These are phyloP conservation scores for Vesta saturnalis DNA, from an alignment of 2,888 invertebrate genomes.

Conservation along the genomic window DNA sequence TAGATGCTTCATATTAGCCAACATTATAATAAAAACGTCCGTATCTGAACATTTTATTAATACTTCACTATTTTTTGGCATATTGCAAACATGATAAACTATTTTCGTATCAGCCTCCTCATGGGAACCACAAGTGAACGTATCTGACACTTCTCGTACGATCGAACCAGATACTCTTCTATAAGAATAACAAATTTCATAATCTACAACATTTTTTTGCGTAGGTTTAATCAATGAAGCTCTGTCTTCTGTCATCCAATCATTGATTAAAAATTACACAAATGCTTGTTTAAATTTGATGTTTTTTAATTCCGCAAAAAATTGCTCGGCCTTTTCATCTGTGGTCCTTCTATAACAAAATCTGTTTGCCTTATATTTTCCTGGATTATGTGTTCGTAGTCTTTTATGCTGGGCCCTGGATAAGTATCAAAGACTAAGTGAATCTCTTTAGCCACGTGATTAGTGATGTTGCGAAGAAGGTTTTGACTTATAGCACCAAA, in stretches of 20 bases:
- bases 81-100: conserved; percentile 4
- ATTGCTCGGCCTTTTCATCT: background rate
- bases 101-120: conserved; percentile 23
- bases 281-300: too few species aligned
- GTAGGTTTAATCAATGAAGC: too few species aligned
- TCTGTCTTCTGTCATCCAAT: too few species aligned
- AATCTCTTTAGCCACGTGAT: too few species aligned
- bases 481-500: too few species aligned
- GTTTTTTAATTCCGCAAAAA: conserved; percentile 6
- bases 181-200: background rate
- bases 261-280: too few species aligned
- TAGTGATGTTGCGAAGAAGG: too few species aligned
- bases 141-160: background rate
- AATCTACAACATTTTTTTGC: too few species aligned
- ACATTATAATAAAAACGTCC: conserved; percentile 23
- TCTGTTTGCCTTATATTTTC: background rate
- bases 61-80: conserved; percentile 7
- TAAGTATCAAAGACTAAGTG: too few species aligned
- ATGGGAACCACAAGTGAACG: conserved; percentile 5
- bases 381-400: too few species aligned
- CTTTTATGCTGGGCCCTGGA: too few species aligned
- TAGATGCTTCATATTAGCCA: conserved; percentile 20
- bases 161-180: background rate
- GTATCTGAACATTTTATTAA: conserved; percentile 21
- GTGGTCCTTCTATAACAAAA: conserved; percentile 6